A percentile compares a stretch with the other conserved stretches of the same genome.
These are phyloP conservation scores for Myiotriccus ornatus DNA, from an alignment of 2,797 vertebrate genomes.

Conservation along the genomic window DNA sequence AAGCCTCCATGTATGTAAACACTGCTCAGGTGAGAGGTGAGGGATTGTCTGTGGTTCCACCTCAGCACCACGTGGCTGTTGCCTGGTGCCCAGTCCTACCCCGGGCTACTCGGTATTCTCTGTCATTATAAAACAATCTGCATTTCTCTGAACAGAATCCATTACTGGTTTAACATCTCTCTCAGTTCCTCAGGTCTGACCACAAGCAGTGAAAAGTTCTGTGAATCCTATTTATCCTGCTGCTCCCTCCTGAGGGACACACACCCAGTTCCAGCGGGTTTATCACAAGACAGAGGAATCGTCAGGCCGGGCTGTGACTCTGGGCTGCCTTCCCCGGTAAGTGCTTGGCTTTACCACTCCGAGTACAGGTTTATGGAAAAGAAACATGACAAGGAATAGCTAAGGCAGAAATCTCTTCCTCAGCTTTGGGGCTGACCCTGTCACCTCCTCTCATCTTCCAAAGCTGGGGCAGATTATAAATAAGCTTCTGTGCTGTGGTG, in stretches of 20 bases:
- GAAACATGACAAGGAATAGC: background rate
- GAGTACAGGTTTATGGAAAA: background rate
- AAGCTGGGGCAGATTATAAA: background rate
- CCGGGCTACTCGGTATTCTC: background rate
- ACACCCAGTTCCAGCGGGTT: background rate
- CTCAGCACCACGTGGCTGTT: background rate
- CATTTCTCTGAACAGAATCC: background rate
- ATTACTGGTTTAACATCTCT: background rate
- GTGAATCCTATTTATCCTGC: conserved; percentile 75
- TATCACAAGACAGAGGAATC: conserved; percentile 53
- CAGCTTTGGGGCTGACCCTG: background rate
- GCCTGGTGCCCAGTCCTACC: background rate
- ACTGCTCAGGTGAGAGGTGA: background rate
- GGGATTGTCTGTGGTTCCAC: background rate
- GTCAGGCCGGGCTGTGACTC: conserved; percentile 77
- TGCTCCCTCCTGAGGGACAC: conserved; percentile 73
- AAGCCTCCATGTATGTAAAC: background rate
- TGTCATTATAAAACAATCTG: background rate
- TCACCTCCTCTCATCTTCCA: background rate
- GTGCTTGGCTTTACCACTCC: conserved; percentile 8
- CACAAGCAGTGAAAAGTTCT: conserved; percentile 77
- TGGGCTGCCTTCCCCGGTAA: conserved; percentile 84
- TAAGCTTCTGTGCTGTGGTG: background rate
- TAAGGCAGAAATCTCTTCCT: background rate
- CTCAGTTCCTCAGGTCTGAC: conserved; percentile 87